Conservation (phyloP, 2,888 invertebrate genomes). For the Oscheius sp. region DNA sequence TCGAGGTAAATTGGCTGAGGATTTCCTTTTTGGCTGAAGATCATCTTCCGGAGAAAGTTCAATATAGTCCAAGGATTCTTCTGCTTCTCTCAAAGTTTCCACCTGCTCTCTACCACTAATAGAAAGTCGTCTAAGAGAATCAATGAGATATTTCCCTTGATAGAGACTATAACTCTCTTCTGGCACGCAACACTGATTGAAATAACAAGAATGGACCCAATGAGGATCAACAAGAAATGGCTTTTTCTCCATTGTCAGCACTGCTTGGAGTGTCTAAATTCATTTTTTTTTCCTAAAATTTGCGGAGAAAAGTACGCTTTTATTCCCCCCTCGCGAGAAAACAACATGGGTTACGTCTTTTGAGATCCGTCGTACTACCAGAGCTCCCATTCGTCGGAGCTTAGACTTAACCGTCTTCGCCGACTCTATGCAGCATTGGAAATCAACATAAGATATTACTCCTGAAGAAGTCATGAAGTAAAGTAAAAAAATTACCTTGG, state of each 20-base stretch:
- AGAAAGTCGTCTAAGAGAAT: slow-evolving; percentile 3
- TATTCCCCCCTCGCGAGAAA: slow-evolving; percentile 29
- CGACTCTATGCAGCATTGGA: slow-evolving; percentile 31
- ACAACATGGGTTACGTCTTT: slow-evolving; percentile 28
- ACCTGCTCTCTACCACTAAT: background rate
- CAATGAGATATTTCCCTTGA: slow-evolving; percentile 22
- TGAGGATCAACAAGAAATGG: slow-evolving; percentile 34
- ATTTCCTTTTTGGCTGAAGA: background rate
- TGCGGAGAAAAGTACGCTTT: background rate
- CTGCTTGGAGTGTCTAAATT: slow-evolving; percentile 20
- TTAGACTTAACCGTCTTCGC: slow-evolving; percentile 22
- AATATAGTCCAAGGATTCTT: background rate
- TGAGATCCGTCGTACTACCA: slow-evolving; percentile 22
- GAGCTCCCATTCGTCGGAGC: slow-evolving; percentile 36
- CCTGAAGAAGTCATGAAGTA: background rate
- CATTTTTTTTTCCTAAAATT: background rate
- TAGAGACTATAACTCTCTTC: slow-evolving; percentile 31
- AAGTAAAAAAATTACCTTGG: background rate
- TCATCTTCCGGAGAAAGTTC: slow-evolving; percentile 21
- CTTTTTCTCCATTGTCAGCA: slow-evolving; percentile 9
- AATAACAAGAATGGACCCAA: slow-evolving; percentile 35
- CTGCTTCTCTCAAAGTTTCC: background rate
- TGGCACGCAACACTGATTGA: background rate
- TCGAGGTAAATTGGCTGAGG: background rate
- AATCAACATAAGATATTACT: slow-evolving; percentile 19